Percentiles rank a stretch among this genome's conserved stretches.
Evolutionary conservation across 2,113 vertebrate species (phyloP).

Genomic region (Himantopus leucocephalus): DNA sequence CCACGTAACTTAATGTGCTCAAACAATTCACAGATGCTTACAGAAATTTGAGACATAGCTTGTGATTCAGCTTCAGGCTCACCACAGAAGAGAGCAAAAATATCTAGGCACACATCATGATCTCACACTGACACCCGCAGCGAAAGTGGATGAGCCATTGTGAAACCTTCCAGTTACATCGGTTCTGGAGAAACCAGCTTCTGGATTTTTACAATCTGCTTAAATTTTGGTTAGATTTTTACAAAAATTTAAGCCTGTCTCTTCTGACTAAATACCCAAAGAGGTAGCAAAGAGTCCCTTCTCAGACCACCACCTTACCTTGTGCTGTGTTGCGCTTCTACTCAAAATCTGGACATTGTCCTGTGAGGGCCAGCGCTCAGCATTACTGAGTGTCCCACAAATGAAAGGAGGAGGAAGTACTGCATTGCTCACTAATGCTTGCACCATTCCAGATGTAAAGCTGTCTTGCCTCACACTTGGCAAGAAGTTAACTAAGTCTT

Average conservation of each 20-base stretch:
- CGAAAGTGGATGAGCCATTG: not conserved
- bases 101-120: not conserved
- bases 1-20: not conserved
- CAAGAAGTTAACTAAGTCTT: not conserved
- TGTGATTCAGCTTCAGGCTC: not conserved
- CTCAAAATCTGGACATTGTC: not conserved
- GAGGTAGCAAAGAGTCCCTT: not conserved
- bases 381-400: not conserved
- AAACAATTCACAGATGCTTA: not conserved
- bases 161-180: not conserved
- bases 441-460: not conserved
- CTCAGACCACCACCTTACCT: not conserved
- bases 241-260: not conserved
- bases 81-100: not conserved
- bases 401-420: not conserved
- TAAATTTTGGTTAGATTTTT: not conserved
- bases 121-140: not conserved
- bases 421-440: not conserved
- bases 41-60: not conserved
- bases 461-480: not conserved
- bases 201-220: not conserved
- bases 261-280: not conserved
- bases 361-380: not conserved
- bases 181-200: not conserved
- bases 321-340: not conserved